phyloP scores from a whole-genome alignment of 2,797 vertebrate species.

The Danio jaintianensis region DNA sequence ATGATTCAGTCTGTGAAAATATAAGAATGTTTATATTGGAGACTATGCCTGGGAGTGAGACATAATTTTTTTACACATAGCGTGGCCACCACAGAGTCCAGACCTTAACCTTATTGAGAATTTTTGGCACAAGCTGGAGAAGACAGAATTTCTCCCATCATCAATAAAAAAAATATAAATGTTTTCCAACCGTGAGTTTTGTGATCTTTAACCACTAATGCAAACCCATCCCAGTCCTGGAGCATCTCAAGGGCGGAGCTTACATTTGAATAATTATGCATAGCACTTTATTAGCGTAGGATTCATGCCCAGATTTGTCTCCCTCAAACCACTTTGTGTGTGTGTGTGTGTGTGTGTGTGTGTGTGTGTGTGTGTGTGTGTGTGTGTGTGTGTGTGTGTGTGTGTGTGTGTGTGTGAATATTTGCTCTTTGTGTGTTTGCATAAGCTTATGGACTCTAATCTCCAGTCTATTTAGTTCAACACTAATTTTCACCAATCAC shows the following conservation, averaged over 20 bases:
- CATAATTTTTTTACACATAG: too few species aligned
- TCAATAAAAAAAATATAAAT: too few species aligned
- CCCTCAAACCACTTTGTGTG: background rate
- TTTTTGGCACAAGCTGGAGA: too few species aligned
- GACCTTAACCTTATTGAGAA: too few species aligned
- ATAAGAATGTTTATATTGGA: too few species aligned
- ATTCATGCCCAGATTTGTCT: constrained; percentile 1
- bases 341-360: background rate
- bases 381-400: background rate
- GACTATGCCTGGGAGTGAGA: too few species aligned
- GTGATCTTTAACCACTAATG: background rate
- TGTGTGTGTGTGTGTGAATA: background rate
- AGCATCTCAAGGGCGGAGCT: background rate
- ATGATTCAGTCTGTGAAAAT: too few species aligned
- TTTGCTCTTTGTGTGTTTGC: constrained; percentile 10
- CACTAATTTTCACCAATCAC: background rate
- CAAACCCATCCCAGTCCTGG: background rate
- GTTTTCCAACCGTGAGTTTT: too few species aligned
- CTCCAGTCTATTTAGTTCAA: background rate
- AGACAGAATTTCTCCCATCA: too few species aligned
- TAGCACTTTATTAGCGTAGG: constrained; percentile 8
- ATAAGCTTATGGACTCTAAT: background rate
- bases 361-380: background rate
- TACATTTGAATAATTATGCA: background rate
- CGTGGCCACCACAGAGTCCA: too few species aligned